Percentiles rank a stretch among this genome's conserved stretches.
Conservation (phyloP, 2,113 vertebrate genomes). For the Anoura caudifer region DNA sequence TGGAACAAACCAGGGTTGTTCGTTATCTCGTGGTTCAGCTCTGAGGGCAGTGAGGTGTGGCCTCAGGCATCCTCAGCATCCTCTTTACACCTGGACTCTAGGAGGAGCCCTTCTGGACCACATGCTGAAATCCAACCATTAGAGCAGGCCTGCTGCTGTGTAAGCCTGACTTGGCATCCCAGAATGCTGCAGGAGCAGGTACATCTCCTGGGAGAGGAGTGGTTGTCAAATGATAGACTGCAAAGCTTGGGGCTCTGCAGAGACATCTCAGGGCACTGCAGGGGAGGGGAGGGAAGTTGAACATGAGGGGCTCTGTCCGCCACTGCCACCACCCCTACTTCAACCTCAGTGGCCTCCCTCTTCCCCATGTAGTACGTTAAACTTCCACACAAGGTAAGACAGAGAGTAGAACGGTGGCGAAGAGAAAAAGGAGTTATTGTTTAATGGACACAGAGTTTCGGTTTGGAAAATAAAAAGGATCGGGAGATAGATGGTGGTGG, state of each 20-base stretch:
- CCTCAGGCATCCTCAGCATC: too few species aligned
- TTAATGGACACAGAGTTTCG: background rate
- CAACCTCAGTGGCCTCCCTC: background rate
- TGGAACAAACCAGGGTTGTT: background rate
- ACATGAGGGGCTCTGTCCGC: background rate
- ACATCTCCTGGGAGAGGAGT: background rate
- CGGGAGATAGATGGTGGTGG: background rate
- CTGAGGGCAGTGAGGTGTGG: rapidly evolving
- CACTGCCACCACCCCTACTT: background rate
- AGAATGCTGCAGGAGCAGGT: background rate
- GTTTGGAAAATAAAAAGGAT: background rate
- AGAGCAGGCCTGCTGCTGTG: background rate
- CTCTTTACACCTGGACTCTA: background rate
- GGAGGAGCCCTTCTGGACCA: background rate
- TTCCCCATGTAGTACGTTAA: background rate
- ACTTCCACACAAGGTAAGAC: background rate
- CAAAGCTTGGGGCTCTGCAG: too few species aligned
- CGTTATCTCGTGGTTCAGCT: background rate
- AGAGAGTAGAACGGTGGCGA: background rate
- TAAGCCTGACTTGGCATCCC: background rate
- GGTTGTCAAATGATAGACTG: background rate
- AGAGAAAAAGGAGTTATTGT: background rate
- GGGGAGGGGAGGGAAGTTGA: background rate
- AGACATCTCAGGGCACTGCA: background rate
- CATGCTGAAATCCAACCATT: background rate